Evolutionary conservation across 2,797 vertebrate species (phyloP).

Genomic region (Chelon labrosus): DNA sequence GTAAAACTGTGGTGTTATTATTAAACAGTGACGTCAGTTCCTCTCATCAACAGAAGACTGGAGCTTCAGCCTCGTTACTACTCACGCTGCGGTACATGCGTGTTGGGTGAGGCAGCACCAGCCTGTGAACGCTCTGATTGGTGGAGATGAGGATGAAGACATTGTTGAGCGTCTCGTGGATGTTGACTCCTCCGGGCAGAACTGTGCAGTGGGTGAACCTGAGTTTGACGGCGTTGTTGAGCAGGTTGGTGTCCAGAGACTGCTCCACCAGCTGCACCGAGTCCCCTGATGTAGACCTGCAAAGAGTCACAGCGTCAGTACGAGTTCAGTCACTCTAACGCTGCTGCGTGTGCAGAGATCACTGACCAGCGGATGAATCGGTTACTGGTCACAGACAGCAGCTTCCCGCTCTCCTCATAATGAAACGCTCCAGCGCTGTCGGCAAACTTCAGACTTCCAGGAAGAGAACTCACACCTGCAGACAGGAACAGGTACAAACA

Average conservation of each 20-base stretch:
- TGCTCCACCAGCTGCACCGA: conserved; percentile 91
- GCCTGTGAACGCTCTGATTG: conserved; percentile 90
- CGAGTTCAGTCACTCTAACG: too few species aligned
- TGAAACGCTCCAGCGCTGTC: conserved; percentile 90
- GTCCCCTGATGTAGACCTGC: conserved; percentile 90
- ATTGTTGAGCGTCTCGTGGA: conserved; percentile 91
- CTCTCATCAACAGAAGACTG: too few species aligned
- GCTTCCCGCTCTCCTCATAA: conserved; percentile 87
- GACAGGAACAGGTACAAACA: background rate
- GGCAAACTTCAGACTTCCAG: conserved; percentile 64
- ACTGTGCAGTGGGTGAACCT: conserved; percentile 87
- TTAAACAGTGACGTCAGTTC: too few species aligned
- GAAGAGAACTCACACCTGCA: conserved; percentile 21
- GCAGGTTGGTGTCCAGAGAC: conserved; percentile 91
- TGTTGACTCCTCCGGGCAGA: conserved; percentile 88
- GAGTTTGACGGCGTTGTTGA: conserved; percentile 89
- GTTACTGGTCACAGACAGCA: conserved; percentile 88
- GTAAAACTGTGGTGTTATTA: too few species aligned
- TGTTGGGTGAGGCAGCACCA: conserved; percentile 92
- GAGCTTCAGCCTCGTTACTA: conserved; percentile 30
- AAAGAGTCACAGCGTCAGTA: background rate
- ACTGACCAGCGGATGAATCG: conserved; percentile 82
- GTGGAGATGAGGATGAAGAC: conserved; percentile 90
- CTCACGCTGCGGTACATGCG: conserved; percentile 94
- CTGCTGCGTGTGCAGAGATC: too few species aligned